Base-by-base conservation (phyloP, 1,140 invertebrate species). In the Meteorus sp. region DNA sequence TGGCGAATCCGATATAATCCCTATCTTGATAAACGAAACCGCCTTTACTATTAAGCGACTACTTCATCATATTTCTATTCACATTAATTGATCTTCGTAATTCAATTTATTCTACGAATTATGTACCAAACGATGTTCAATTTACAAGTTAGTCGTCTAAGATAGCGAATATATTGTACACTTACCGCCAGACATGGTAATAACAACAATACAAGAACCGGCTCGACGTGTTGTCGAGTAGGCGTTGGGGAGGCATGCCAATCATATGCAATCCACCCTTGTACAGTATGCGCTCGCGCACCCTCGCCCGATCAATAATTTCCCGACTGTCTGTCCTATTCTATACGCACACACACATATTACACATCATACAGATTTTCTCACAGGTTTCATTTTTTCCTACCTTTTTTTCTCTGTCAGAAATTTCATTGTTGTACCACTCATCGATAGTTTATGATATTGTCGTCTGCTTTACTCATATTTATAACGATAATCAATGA, bases 1-100 rank as follows among this genome's bases (percentile, higher is more conserved):
- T 99, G 25, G 95, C 95, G 78, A 99, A 99, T 22, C 97, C 97
- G 67, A 99, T 97, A 81, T 98, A 97, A 71, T 93, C 90, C 70
- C 89, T 86, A 76, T 90, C 89, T 79, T 86, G 82, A 78, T 80
- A 68, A 76, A 43, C 52, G 66, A 67, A 67, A 22, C n/a, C n/a
- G n/a, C n/a, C n/a, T 33, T 60, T 56, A 43, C 31, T 31, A 22
- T 22, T 19, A 27, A 51, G 37, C 37, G 19, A 51, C 31, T 50
- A 37, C 17, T 7, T 27, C 43, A 31, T 45, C 25, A 3, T 17
- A 23, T 25, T 37, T 37, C 4, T 47, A 33, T 43, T 39, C 53
- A 27, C 7, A n/a, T 29, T 6, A n/a, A n/a, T n/a, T n/a, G n/a
- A n/a, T n/a, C n/a, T n/a, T n/a, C n/a, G n/a, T n/a, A n/a, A n/a